Evolutionary conservation across 1,140 invertebrate genomes (phyloP), one percentile per base, ranked within the genome.

Genomic region (Drosophila hydei): DNA sequence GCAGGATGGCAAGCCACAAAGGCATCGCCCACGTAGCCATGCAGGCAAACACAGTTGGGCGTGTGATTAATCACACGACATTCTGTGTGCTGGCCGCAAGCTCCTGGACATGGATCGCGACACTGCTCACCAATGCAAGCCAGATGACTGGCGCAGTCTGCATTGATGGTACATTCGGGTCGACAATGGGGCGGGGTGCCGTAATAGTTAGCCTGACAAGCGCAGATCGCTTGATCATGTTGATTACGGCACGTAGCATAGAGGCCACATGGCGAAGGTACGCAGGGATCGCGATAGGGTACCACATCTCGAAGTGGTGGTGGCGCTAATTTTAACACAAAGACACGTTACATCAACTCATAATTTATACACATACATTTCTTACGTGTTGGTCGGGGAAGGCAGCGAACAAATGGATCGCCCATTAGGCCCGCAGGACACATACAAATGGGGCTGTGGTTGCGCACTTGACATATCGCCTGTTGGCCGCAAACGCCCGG

Each of bases 31-130:
- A 95, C 94, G 79, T 94, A 96, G 61, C 95, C 95, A 58, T 93
- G 84, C 40, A 94, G 92, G 91, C 96, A 97, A 11, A 94, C 95
- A 78, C 96, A 97, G 19, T 94, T 94, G 2, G 96, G 96, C 75
- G 96, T 96, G 81, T 98, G 97, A 81, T 96, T 96, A 7, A 96
- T 94, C 0, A 97, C 95, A 73, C 95, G 94, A 88, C 97, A 98
- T 75, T 95, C 93, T 12, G 97, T 96, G 91, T 96, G 95, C 50
- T 95, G 93, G 7, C 96, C 96, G 91, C 96, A 97, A 36, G 95
- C 96, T 63, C 94, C 95, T 38, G 94, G 92, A 76, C 96, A 96
- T 5, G 96, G 96, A 89, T 97, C 94, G 4, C 90, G 91, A 92
- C 96, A 97, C 90, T 94, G 95, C 65, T 95, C 93, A 61, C 93